A percentile compares a stretch with the other conserved stretches of the same genome.
Evolutionary conservation across 2,888 invertebrate genomes (phyloP).

Genomic region (Tenthredo scrophulariae): DNA sequence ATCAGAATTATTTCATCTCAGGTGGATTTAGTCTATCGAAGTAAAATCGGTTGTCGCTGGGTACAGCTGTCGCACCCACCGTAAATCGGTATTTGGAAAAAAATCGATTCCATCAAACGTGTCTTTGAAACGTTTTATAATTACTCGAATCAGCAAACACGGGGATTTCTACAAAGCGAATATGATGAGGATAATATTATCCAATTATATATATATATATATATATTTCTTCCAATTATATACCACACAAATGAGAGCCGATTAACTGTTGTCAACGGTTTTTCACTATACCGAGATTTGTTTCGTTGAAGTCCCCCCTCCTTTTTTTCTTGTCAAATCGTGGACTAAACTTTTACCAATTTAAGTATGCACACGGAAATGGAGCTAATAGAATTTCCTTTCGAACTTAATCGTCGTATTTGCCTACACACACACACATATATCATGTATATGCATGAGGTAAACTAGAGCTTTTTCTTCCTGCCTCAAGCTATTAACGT

Average conservation of each 20-base stretch:
- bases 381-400: slow-evolving; percentile 18
- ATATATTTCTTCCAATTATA: not conserved
- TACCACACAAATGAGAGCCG: not conserved
- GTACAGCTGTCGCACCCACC: no score
- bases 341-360: slow-evolving; percentile 1
- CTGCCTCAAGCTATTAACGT: not conserved
- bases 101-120: not conserved
- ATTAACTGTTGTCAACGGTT: not conserved
- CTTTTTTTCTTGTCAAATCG: not conserved
- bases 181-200: not conserved
- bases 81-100: no score
- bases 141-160: not conserved
- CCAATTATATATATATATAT: not conserved
- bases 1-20: no score
- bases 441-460: not conserved
- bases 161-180: not conserved
- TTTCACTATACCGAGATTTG: not conserved
- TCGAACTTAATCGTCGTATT: not conserved
- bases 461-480: slow-evolving; percentile 11
- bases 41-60: no score
- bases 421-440: not conserved
- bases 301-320: not conserved
- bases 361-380: not conserved
- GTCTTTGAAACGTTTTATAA: not conserved
- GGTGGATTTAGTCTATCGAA: no score